Percentiles rank a stretch among this genome's conserved stretches.
These are phyloP conservation scores for Ptyas mucosa DNA, from an alignment of 2,113 vertebrate species.

Conservation along the genomic window DNA sequence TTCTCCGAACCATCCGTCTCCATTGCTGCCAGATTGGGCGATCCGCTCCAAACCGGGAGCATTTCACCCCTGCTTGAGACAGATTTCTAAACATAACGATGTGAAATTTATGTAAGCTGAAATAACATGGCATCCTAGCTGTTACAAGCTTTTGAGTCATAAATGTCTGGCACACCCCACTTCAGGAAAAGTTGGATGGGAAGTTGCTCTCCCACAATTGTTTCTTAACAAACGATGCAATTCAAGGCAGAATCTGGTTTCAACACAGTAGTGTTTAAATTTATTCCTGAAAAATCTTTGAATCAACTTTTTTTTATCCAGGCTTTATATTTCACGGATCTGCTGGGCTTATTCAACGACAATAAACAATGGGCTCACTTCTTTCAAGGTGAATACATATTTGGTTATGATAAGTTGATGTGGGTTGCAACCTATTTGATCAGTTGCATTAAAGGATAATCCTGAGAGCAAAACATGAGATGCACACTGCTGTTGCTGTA, in stretches of 20 bases:
- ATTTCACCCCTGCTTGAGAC: no score
- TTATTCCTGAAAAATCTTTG: background rate
- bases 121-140: background rate
- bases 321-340: background rate
- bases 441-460: background rate
- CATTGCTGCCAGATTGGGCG: no score
- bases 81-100: background rate
- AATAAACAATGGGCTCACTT: background rate
- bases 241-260: background rate
- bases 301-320: background rate
- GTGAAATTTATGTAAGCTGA: conserved; percentile 20
- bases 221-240: conserved; percentile 14
- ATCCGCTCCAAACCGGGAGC: no score
- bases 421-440: background rate
- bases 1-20: no score
- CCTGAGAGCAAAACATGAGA: background rate
- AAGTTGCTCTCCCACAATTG: accelerated
- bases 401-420: background rate
- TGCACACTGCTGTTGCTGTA: background rate
- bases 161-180: background rate
- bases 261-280: background rate
- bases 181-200: background rate
- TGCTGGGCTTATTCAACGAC: background rate
- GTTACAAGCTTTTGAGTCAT: background rate
- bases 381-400: background rate